Conservation (phyloP, 2,797 vertebrate species). For the Enteromius thamalakanensis region DNA sequence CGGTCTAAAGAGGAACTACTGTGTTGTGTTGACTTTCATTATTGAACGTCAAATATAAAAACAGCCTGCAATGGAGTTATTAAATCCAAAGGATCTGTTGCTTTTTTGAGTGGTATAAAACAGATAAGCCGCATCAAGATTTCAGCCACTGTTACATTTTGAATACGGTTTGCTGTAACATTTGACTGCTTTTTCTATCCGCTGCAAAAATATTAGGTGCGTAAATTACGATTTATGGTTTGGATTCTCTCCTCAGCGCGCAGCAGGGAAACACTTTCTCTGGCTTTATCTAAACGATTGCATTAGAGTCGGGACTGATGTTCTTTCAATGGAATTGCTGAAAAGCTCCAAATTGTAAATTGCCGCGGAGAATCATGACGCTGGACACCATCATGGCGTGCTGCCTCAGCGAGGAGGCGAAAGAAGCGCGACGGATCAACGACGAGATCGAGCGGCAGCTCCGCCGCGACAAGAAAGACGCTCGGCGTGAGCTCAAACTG, state of each 20-base stretch:
- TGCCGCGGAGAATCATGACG: slow-evolving; percentile 68
- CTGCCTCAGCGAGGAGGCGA: slow-evolving; percentile 95
- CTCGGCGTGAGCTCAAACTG: slow-evolving; percentile 89
- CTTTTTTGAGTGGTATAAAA: slow-evolving; percentile 53
- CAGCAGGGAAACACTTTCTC: slow-evolving; percentile 15
- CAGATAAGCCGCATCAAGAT: slow-evolving; percentile 55
- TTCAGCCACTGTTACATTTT: slow-evolving; percentile 45
- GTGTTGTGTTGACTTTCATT: background rate
- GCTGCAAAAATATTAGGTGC: background rate
- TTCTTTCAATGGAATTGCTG: slow-evolving; percentile 38
- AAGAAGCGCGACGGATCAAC: slow-evolving; percentile 94
- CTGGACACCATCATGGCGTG: slow-evolving; percentile 93
- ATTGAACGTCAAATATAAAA: slow-evolving; percentile 27
- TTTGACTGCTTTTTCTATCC: background rate
- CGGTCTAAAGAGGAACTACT: slow-evolving; percentile 1
- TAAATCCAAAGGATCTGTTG: slow-evolving; percentile 49
- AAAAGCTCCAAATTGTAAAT: slow-evolving; percentile 13
- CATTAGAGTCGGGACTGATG: slow-evolving; percentile 6
- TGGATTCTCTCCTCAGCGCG: slow-evolving; percentile 9
- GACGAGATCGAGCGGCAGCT: slow-evolving; percentile 93
- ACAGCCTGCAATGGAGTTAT: slow-evolving; percentile 15
- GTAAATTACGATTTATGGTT: slow-evolving; percentile 42
- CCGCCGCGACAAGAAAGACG: slow-evolving; percentile 88
- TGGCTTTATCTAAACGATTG: background rate
- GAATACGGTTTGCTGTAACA: slow-evolving; percentile 18